phyloP scores from a whole-genome alignment of 2,113 vertebrate genomes.

The Brachypodius melanocephalos region DNA sequence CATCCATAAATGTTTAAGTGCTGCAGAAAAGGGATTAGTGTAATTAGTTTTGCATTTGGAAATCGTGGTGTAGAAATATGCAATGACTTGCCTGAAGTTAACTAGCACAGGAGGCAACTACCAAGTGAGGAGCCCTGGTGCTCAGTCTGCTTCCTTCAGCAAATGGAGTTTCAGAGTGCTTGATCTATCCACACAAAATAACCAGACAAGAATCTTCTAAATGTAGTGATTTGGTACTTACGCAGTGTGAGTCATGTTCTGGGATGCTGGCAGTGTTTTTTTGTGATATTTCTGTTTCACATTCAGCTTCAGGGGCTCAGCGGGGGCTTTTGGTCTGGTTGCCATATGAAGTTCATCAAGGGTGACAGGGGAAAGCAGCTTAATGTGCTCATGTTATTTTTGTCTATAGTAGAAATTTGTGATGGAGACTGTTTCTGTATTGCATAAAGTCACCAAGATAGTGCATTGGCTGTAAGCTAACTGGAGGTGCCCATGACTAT shows the following conservation, averaged over 20 bases:
- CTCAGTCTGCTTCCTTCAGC: neutral
- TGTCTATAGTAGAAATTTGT: neutral
- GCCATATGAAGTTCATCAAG: constrained; percentile 54
- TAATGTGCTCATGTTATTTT: constrained; percentile 52
- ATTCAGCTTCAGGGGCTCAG: constrained; percentile 44
- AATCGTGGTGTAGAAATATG: neutral
- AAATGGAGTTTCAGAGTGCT: neutral
- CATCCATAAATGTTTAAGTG: neutral
- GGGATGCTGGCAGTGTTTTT: constrained; percentile 6
- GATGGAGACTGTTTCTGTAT: constrained; percentile 21
- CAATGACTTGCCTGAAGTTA: constrained; percentile 16
- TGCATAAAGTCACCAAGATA: constrained; percentile 5
- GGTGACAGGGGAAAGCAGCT: constrained; percentile 45
- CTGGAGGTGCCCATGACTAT: neutral
- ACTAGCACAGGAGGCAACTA: neutral
- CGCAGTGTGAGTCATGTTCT: constrained; percentile 45
- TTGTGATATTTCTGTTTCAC: constrained; percentile 46
- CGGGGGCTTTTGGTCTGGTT: constrained; percentile 40
- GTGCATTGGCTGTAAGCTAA: neutral
- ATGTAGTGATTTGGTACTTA: constrained; percentile 8
- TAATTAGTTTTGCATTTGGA: constrained; percentile 47
- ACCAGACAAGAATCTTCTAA: neutral
- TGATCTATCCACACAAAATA: neutral
- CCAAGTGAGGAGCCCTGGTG: neutral
- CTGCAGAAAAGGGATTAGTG: constrained; percentile 4